Percentiles rank a stretch among this genome's conserved stretches.
phyloP scores from a whole-genome alignment of 2,888 invertebrate genomes.

The Endotricha flammealis region DNA sequence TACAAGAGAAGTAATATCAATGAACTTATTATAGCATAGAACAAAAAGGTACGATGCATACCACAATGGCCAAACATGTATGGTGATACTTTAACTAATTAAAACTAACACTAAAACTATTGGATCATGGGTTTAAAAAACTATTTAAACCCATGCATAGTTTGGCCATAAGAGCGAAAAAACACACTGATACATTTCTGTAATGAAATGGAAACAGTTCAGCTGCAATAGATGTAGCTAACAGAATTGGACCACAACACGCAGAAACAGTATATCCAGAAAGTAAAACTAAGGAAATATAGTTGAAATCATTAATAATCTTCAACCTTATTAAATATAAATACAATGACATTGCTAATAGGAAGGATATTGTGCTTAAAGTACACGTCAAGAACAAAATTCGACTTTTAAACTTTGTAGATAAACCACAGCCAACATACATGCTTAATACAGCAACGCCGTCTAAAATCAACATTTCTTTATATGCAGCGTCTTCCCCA shows the following conservation, averaged over 20 bases:
- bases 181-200: slow-evolving; percentile 25
- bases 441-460: slow-evolving; percentile 37
- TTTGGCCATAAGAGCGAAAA: slow-evolving; percentile 11
- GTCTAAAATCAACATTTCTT: slow-evolving; percentile 39
- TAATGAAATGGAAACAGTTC: slow-evolving; percentile 33
- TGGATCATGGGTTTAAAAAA: too few species aligned
- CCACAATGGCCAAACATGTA: slow-evolving; percentile 26
- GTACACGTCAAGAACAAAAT: slow-evolving; percentile 25
- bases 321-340: slow-evolving; percentile 25
- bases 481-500: slow-evolving; percentile 33
- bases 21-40: slow-evolving; percentile 24
- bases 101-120: too few species aligned
- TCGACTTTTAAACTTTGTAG: slow-evolving; percentile 28
- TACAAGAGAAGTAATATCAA: slow-evolving; percentile 24
- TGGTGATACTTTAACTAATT: slow-evolving; percentile 29
- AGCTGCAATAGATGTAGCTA: slow-evolving; percentile 26
- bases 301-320: slow-evolving; percentile 27
- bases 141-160: too few species aligned
- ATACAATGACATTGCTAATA: slow-evolving; percentile 29
- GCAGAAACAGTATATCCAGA: slow-evolving; percentile 29
- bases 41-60: slow-evolving; percentile 31
- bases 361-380: slow-evolving; percentile 22
- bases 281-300: slow-evolving; percentile 26
- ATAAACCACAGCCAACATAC: slow-evolving; percentile 28
- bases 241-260: slow-evolving; percentile 33